These are phyloP conservation scores for Temnothorax unifasciatus DNA, from an alignment of 2,888 invertebrate genomes.

Conservation along the genomic window DNA sequence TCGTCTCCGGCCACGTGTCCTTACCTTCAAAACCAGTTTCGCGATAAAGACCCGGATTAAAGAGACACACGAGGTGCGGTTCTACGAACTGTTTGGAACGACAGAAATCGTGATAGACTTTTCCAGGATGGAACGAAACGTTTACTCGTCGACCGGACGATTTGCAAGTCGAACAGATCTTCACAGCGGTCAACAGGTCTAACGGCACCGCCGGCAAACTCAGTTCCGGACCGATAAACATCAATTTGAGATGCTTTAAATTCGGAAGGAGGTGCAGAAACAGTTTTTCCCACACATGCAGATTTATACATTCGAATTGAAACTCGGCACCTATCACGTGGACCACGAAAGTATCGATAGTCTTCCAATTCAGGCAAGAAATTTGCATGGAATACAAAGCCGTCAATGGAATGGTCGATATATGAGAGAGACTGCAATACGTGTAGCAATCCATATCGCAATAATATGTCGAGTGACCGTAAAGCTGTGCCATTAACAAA, in stretches of 20 bases:
- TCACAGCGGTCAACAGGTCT: slow-evolving; percentile 88
- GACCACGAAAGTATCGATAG: slow-evolving; percentile 80
- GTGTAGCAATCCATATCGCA: slow-evolving; percentile 87
- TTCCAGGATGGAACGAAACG: slow-evolving; percentile 78
- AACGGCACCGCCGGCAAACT: slow-evolving; percentile 88
- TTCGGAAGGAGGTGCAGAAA: slow-evolving; percentile 89
- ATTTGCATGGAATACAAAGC: slow-evolving; percentile 88
- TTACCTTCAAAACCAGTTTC: slow-evolving; percentile 88
- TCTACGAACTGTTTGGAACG: slow-evolving; percentile 60
- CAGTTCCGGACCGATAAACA: slow-evolving; percentile 90
- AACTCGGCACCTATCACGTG: slow-evolving; percentile 91
- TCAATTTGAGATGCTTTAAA: slow-evolving; percentile 87
- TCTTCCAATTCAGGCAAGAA: slow-evolving; percentile 80
- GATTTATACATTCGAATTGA: slow-evolving; percentile 90
- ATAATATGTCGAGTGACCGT: slow-evolving; percentile 86
- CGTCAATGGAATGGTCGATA: slow-evolving; percentile 90
- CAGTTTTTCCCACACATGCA: slow-evolving; percentile 91
- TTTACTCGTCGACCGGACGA: slow-evolving; percentile 70
- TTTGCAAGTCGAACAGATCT: slow-evolving; percentile 78
- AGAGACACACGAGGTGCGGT: slow-evolving; percentile 89
- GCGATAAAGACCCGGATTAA: slow-evolving; percentile 91
- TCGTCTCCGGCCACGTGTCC: slow-evolving; percentile 90
- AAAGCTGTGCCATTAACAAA: slow-evolving; percentile 86
- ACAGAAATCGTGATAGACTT: slow-evolving; percentile 85
- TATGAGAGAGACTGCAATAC: slow-evolving; percentile 89